phyloP scores from a whole-genome alignment of 2,113 vertebrate genomes.

The Corvus hawaiiensis region DNA sequence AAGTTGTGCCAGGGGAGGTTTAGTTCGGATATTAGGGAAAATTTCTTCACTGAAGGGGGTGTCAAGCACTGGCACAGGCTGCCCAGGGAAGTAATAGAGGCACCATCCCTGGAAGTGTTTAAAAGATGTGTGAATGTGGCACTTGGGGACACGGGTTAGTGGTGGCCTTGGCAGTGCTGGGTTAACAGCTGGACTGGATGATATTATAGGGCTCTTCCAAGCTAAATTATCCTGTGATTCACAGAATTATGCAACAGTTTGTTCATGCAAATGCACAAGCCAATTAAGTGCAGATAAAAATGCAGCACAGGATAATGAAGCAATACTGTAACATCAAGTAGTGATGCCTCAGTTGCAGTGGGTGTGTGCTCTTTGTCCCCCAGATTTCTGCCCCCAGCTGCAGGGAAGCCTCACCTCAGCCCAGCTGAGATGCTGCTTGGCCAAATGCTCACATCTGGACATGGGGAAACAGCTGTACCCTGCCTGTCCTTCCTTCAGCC shows the following conservation, averaged over 20 bases:
- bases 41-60: neutral
- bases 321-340: rapidly evolving
- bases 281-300: neutral
- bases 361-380: neutral
- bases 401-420: neutral
- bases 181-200: neutral
- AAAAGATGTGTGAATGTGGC: neutral
- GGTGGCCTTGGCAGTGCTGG: neutral
- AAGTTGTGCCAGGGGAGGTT: neutral
- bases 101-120: neutral
- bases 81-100: neutral
- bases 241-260: neutral
- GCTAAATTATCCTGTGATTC: neutral
- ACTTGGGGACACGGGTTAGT: rapidly evolving
- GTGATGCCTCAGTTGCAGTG: neutral
- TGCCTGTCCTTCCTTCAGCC: neutral
- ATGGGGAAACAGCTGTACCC: rapidly evolving
- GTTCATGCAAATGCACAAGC: neutral
- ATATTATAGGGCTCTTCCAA: neutral
- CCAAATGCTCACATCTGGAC: neutral
- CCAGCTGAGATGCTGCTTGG: neutral
- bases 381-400: neutral
- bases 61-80: neutral
- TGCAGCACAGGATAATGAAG: neutral
- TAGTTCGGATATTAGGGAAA: neutral